Base-by-base conservation (phyloP, 2,888 invertebrate genomes). In the Drosophila paranaensis region DNA sequence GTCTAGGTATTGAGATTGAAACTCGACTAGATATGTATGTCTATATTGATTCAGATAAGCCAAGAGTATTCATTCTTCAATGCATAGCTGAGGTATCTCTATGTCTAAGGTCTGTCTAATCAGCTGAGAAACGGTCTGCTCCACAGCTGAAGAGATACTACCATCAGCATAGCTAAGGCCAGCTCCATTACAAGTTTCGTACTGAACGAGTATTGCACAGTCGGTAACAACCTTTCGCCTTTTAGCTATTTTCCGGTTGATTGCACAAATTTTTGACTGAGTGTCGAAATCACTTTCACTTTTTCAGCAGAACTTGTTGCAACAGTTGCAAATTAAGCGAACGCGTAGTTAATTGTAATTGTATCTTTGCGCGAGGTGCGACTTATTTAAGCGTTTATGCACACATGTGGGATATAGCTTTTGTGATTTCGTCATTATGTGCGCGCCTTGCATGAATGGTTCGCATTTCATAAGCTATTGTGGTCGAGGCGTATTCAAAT, bases 401-500 rank as follows among this genome's bases (percentile, higher is more conserved):
- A 50, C 2, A 30, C 6, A 48, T 30, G 10, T 13, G 20, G 20
- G 20, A 35, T 10, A 37, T 30, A 35, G 9, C 14, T 62, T 54
- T 48, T 57, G 37, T 37, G 58, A 45, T 70, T 63, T 63, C 56
- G 46, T 25, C 58, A 71, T 60, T 82, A 81, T 66, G 67, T 62
- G 65, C 61, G 67, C 66, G 82, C 80, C 76, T 86, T 86, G 85
- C 82, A 69, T 70, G 80, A 78, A 58, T 77, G 84, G 67, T 54
- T 86, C 71, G 66, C 69, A 78, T 83, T 85, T 79, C 83, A 73
- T 71, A 71, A 72, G 68, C 65, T 69, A 79, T 81, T 70, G 80
- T 66, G 86, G 80, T 74, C 48, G 71, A 79, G 85, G 30, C 51
- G 69, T 82, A 88, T 82, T 85, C 79, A 74, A 82, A 82, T 88